Percentiles rank a stretch among this genome's conserved stretches.
These are phyloP conservation scores for Rhinolophus ferrumequinum DNA, from an alignment of 2,113 vertebrate species.

Conservation along the genomic window DNA sequence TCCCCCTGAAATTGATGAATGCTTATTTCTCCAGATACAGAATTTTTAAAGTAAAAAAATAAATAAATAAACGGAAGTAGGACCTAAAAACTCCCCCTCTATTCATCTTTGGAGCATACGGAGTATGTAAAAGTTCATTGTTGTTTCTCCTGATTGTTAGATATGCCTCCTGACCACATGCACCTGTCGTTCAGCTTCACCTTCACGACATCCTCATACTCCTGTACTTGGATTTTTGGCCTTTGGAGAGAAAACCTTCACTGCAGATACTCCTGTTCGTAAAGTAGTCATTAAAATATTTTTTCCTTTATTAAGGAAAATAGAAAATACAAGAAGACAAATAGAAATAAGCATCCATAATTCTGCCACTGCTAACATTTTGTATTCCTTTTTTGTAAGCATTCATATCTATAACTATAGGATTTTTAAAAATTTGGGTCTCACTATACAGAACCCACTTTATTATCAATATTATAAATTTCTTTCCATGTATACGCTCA, in stretches of 20 bases:
- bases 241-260: conserved; percentile 1
- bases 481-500: not conserved
- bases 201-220: not conserved
- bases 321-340: not conserved
- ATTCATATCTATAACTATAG: not conserved
- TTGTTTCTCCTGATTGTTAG: not conserved
- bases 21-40: conserved; percentile 37
- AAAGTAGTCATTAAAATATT: not conserved
- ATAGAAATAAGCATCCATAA: not conserved
- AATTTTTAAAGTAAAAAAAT: not conserved
- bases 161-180: not conserved
- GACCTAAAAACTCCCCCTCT: not conserved
- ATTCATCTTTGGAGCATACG: not conserved
- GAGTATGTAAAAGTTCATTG: not conserved
- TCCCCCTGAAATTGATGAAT: not conserved
- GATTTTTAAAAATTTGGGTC: not conserved
- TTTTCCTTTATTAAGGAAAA: conserved; percentile 32
- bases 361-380: not conserved
- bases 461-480: conserved; percentile 19
- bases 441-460: not conserved
- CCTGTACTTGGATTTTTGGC: not conserved
- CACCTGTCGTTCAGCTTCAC: not conserved
- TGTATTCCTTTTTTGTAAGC: not conserved
- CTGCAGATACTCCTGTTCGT: not conserved
- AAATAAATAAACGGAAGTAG: not conserved